Evolutionary conservation across 2,113 vertebrate species (phyloP).

Genomic region (Carettochelys insculpta): DNA sequence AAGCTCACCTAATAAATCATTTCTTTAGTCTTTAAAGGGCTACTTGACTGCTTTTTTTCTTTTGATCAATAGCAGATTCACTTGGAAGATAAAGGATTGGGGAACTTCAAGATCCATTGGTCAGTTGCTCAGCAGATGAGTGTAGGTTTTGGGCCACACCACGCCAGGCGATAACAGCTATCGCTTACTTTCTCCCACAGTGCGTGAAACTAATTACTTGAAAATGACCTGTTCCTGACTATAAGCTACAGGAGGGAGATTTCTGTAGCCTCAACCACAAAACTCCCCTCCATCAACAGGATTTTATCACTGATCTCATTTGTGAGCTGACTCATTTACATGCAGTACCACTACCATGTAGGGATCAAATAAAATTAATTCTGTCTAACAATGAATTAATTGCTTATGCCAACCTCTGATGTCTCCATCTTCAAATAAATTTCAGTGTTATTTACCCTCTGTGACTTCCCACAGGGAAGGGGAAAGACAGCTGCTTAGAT

Average conservation of each 20-base stretch:
- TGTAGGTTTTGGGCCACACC: not conserved
- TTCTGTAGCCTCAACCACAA: not conserved
- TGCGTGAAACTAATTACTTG: not conserved
- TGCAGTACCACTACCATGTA: slow-evolving; percentile 56
- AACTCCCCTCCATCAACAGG: not conserved
- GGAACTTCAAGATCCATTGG: rapidly evolving
- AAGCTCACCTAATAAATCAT: too few species aligned
- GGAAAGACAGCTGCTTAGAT: slow-evolving; percentile 61
- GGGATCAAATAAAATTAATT: slow-evolving; percentile 72
- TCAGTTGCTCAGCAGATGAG: rapidly evolving
- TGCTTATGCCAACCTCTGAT: slow-evolving; percentile 69
- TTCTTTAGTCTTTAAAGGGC: too few species aligned
- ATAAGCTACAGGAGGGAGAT: not conserved
- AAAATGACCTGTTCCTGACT: not conserved
- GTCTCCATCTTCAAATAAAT: slow-evolving; percentile 68
- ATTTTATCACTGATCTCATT: not conserved
- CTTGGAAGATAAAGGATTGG: not conserved
- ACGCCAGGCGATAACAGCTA: not conserved
- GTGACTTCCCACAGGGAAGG: slow-evolving; percentile 59
- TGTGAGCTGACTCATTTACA: slow-evolving; percentile 10
- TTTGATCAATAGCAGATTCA: not conserved
- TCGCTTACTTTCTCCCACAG: not conserved
- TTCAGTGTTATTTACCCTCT: slow-evolving; percentile 68
- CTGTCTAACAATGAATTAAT: slow-evolving; percentile 73
- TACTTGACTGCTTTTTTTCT: too few species aligned